Base-by-base conservation (phyloP, 2,113 vertebrate genomes). In the Pithys albifrons region DNA sequence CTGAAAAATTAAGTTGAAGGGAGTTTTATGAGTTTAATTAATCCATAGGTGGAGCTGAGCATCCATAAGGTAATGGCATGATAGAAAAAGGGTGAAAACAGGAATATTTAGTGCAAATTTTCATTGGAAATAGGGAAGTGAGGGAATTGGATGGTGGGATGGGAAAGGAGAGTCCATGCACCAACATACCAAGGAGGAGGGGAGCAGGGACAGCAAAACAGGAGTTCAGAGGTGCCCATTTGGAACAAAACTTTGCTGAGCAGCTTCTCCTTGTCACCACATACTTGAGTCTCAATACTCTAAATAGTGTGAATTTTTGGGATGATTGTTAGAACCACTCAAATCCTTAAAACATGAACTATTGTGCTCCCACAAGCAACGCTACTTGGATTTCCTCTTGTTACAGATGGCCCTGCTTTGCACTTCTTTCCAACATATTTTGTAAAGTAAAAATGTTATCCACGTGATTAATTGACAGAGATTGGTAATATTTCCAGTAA, bases 401-500 rank as follows among this genome's bases (percentile, higher is more conserved):
- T 46, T 51, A 71, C 82, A 81, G 61, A 41, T n/a, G 43, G 67
- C 33, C 22, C 23, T 14, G 14, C 58, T 67, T 80, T 43, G 18
- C 72, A 4, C 35, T 84, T 65, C 48, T 78, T 86, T 19, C 82
- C 52, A 49, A 15, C 3, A 2, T 41, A 27, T 33, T 86, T 78
- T 65, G 39, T 25, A 24, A 77, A 70, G 51, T 41, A 64, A 35
- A 76, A 85, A 81, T 18, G 31, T n/a, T 62, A 2, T 11, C 7
- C 3, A 19, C 0, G 10, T 45, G 64, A 94, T 91, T 55, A 51
- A 83, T 54, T 19, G 93, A 31, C 14, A 8, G 25, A 65, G 59
- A 41, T 82, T 85, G 54, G 81, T 94, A 61, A 59, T 9, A 71
- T 65, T 96, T 96, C 91, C 91, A 92, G 87, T 75, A 85, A 89